Conservation (phyloP, 2,888 invertebrate genomes). For the Orgyia antiqua region DNA sequence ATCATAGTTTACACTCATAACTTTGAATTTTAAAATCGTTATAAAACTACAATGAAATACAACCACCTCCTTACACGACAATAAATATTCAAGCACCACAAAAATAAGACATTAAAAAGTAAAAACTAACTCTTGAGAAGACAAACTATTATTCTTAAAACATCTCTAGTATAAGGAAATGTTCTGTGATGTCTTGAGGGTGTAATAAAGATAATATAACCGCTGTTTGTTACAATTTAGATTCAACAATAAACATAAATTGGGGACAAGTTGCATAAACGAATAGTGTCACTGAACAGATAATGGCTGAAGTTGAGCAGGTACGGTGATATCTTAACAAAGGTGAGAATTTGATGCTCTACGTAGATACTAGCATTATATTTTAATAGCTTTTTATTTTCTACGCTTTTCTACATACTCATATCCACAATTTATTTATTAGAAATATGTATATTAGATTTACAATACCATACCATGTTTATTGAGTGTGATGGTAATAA, state of each 20-base stretch:
- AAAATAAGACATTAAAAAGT: constrained; percentile 13
- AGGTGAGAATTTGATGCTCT: no score
- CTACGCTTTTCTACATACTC: no score
- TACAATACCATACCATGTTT: no score
- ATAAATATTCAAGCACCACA: constrained; percentile 17
- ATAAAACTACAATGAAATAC: constrained; percentile 9
- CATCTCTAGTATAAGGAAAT: constrained; percentile 19
- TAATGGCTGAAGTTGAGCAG: constrained; percentile 11
- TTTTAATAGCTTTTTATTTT: no score
- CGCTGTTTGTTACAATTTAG: constrained; percentile 28
- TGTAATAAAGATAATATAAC: constrained; percentile 26
- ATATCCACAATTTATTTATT: no score
- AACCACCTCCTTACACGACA: constrained; percentile 11
- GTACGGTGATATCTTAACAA: constrained; percentile 6
- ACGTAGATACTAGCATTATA: no score
- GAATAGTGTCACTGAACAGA: constrained; percentile 11
- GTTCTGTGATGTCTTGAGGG: constrained; percentile 18
- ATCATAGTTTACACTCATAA: no score
- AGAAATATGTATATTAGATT: no score
- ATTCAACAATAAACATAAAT: constrained; percentile 38
- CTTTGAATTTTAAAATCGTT: no score
- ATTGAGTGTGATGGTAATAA: no score
- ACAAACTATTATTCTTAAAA: constrained; percentile 16
- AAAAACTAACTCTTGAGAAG: constrained; percentile 9
- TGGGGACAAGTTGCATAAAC: constrained; percentile 23